phyloP scores from a whole-genome alignment of 2,113 vertebrate genomes.

The Sisor rabdophorus region DNA sequence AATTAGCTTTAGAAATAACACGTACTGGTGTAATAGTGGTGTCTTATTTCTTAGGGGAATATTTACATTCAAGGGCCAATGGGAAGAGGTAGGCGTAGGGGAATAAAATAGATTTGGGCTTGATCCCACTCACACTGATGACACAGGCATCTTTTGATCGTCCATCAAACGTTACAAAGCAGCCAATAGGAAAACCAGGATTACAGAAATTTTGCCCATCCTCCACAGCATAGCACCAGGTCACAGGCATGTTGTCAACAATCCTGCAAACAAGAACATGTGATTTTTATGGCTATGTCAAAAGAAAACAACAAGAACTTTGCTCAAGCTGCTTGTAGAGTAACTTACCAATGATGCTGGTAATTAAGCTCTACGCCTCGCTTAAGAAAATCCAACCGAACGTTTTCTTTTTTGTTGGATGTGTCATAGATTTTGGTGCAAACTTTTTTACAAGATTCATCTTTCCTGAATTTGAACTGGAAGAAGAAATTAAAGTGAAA shows the following conservation, averaged over 20 bases:
- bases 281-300: background rate
- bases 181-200: constrained; percentile 96
- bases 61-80: too few relatives aligned
- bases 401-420: constrained; percentile 44
- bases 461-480: constrained; percentile 65
- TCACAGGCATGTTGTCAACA: constrained; percentile 98
- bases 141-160: constrained; percentile 92
- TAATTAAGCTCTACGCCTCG: constrained; percentile 77
- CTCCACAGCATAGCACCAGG: constrained; percentile 97
- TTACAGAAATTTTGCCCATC: constrained; percentile 90
- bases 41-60: too few relatives aligned
- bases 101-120: too few relatives aligned
- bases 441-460: constrained; percentile 56
- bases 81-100: too few relatives aligned
- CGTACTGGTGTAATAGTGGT: too few relatives aligned
- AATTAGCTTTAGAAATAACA: too few relatives aligned
- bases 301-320: background rate
- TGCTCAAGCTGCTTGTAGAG: too few relatives aligned
- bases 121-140: constrained; percentile 83
- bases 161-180: constrained; percentile 83
- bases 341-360: constrained; percentile 74
- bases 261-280: constrained; percentile 74
- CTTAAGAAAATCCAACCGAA: constrained; percentile 70
- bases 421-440: constrained; percentile 63
- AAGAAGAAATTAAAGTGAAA: background rate